phyloP scores from a whole-genome alignment of 2,113 vertebrate species.

The Poecilia latipinna region DNA sequence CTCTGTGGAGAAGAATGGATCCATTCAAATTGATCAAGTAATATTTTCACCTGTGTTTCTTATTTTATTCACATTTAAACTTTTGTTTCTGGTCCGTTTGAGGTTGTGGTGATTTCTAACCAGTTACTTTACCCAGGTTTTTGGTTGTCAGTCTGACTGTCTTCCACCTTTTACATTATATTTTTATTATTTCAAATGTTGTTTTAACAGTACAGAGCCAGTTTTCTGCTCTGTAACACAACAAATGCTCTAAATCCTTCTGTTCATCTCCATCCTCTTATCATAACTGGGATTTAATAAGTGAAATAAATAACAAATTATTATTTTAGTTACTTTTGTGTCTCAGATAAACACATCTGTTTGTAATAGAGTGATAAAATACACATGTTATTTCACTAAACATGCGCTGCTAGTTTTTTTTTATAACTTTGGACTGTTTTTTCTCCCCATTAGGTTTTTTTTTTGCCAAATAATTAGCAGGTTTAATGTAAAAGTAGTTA shows the following conservation, averaged over 20 bases:
- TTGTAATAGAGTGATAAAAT: slow-evolving; percentile 37
- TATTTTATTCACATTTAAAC: neutral
- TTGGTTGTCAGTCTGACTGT: neutral
- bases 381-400: slow-evolving; percentile 28
- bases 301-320: slow-evolving; percentile 23
- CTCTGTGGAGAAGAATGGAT: too few relatives aligned
- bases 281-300: slow-evolving; percentile 1
- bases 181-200: neutral
- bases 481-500: slow-evolving; percentile 31
- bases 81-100: neutral
- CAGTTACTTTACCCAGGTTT: neutral
- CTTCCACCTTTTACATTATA: neutral
- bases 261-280: neutral
- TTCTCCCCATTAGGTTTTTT: slow-evolving; percentile 5
- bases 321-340: slow-evolving; percentile 5
- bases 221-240: neutral
- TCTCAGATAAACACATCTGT: slow-evolving; percentile 22
- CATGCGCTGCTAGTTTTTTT: slow-evolving; percentile 30
- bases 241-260: slow-evolving; percentile 2
- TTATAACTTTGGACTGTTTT: slow-evolving; percentile 17
- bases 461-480: neutral
- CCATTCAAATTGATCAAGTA: too few relatives aligned
- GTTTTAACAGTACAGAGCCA: neutral
- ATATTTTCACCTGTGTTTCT: neutral
- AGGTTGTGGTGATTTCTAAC: neutral